phyloP scores from a whole-genome alignment of 1,140 invertebrate genomes.

The Yoshiicerus persimilis region DNA sequence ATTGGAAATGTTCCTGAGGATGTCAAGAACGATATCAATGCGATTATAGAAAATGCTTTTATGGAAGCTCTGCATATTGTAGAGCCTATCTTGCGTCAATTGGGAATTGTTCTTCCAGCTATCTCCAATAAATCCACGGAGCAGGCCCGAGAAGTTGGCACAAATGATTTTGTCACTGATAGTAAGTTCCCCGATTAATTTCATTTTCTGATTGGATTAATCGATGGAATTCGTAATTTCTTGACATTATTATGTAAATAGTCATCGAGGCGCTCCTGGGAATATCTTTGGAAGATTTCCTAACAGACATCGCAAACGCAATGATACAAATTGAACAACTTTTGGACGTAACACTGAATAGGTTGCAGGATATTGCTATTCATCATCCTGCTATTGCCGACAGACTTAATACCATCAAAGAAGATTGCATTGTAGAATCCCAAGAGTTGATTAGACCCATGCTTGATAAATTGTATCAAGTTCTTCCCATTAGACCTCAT shows the following conservation, averaged over 20 bases:
- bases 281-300: conserved; percentile 24
- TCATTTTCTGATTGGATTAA: neutral
- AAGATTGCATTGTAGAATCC: neutral
- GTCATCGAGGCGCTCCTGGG: conserved; percentile 33
- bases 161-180: neutral
- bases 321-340: neutral
- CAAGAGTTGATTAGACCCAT: neutral
- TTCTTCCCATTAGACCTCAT: neutral
- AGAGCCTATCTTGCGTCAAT: neutral
- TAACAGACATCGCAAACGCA: neutral
- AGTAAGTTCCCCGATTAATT: neutral
- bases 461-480: neutral
- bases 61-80: neutral
- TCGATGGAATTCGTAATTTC: neutral
- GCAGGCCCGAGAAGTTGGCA: too few relatives aligned
- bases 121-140: neutral
- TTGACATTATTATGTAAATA: neutral
- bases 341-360: neutral
- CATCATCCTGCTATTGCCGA: neutral
- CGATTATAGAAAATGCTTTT: neutral
- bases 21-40: neutral
- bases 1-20: neutral
- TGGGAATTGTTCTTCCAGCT: conserved; percentile 16
- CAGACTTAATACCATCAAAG: neutral
- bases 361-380: neutral